Evolutionary conservation across 2,797 vertebrate species (phyloP).

Genomic region (Coendou prehensilis): DNA sequence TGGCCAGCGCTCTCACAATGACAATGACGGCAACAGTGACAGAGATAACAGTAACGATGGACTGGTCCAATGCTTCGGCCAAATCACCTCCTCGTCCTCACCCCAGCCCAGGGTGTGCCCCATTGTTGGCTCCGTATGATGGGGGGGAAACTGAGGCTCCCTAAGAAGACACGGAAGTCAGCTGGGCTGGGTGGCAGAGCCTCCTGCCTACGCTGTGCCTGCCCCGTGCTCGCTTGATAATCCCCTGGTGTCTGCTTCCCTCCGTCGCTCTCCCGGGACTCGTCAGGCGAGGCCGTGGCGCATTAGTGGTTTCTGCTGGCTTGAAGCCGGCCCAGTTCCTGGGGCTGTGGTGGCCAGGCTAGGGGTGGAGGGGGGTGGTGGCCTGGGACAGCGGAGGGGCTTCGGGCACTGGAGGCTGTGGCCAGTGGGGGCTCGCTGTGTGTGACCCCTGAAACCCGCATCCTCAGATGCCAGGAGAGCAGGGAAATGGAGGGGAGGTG

Average conservation of each 20-base stretch:
- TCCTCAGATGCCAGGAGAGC: not conserved
- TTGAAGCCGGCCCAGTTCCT: not conserved
- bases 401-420: not conserved
- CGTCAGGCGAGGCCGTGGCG: slow-evolving; percentile 28
- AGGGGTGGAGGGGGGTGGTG: fast-evolving
- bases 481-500: not conserved
- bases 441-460: not conserved
- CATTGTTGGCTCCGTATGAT: not conserved
- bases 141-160: not conserved
- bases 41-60: not conserved
- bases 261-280: slow-evolving; percentile 75
- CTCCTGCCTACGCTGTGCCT: not conserved
- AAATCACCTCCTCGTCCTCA: fast-evolving
- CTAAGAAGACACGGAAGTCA: not conserved
- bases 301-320: slow-evolving; percentile 36
- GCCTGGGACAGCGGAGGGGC: not conserved
- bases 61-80: not conserved
- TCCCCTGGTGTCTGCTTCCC: slow-evolving; percentile 54
- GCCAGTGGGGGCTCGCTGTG: not conserved
- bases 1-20: not conserved
- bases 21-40: no score
- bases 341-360: not conserved
- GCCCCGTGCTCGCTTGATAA: slow-evolving; percentile 73
- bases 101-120: not conserved
- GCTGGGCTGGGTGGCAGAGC: not conserved